Base-by-base conservation (phyloP, 2,888 invertebrate species). In the Linnaemya tessellans region DNA sequence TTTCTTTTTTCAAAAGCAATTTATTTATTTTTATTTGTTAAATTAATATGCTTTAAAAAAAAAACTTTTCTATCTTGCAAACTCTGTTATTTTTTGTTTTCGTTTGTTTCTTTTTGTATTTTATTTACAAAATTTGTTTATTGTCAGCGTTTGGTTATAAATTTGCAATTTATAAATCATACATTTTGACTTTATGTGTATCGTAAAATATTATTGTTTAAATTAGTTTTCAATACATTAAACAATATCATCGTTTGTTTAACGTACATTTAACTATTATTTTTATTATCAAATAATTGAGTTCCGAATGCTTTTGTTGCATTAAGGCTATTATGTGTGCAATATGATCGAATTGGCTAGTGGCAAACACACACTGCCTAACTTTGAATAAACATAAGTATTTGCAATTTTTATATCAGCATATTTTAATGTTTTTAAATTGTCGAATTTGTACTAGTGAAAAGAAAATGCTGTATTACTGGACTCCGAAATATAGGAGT, bases 221-320 rank as follows among this genome's bases (percentile, higher is more conserved):
- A 71, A 82, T 82, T 71, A 65, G 77, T 82, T 82, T 82, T 82
- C 82, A 82, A 82, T 82, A 82, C 82, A 82, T 82, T 82, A 49
- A 82, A 82, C 82, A 82, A 78, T 64, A 71, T 82, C 70, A 82
- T 80, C 80, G 80, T 71, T 80, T 64, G 56, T 22, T 62, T 64
- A 71, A 65, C 38, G 80, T 80, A 15, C 15, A 25, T 80, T 58
- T 74, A 58, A 67, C 46, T 74, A 67, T 67, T 80, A 41, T 71
- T 71, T 58, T 71, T 82, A 82, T 71, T 77, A 78, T 78, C 71
- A 71, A 71, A 82, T 78, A 82, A 82, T 82, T 77, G 82, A 82
- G 82, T 82, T 78, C 71, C 18, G 68, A 60, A 56, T 54, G 25
- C 41, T 81, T 22, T 51, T 82, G 65, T 65, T 65, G 64, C 70